Evolutionary conservation across 2,888 invertebrate species (phyloP).

Genomic region (Orchestes rusci): DNA sequence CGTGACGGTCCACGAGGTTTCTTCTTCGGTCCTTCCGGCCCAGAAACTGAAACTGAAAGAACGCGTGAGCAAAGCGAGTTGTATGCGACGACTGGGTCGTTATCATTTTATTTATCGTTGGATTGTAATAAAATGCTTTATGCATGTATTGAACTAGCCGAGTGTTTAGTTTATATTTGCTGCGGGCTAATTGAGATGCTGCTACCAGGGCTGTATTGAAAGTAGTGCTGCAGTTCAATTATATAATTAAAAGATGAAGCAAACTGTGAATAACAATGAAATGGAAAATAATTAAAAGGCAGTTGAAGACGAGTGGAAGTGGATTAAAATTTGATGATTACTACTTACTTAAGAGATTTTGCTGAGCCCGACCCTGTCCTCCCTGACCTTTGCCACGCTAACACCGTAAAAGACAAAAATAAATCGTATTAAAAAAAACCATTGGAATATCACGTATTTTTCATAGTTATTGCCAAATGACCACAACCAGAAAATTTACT

Average conservation of each 20-base stretch:
- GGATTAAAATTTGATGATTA: no score
- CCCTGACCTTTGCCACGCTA: no score
- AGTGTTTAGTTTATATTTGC: constrained; percentile 8
- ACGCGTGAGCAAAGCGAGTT: constrained; percentile 17
- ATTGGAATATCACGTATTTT: no score
- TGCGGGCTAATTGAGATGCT: background rate
- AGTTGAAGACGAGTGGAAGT: no score
- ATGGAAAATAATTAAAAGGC: background rate
- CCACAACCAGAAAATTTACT: no score
- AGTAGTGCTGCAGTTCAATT: background rate
- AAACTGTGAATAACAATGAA: background rate
- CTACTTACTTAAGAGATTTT: background rate
- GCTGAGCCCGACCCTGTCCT: no score
- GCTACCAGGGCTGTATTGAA: constrained; percentile 2
- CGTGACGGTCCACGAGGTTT: constrained; percentile 33
- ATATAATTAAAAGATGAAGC: background rate
- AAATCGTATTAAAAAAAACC: no score
- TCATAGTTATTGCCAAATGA: no score
- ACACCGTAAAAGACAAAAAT: no score
- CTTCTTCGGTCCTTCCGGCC: constrained; percentile 30
- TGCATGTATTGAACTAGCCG: constrained; percentile 10
- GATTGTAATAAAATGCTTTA: constrained; percentile 15
- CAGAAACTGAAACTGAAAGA: constrained; percentile 38
- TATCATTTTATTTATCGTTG: constrained; percentile 25
- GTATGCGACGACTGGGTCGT: constrained; percentile 17